Base-by-base conservation (phyloP, 2,888 invertebrate species). In the Parapristionchus giblindavisi region DNA sequence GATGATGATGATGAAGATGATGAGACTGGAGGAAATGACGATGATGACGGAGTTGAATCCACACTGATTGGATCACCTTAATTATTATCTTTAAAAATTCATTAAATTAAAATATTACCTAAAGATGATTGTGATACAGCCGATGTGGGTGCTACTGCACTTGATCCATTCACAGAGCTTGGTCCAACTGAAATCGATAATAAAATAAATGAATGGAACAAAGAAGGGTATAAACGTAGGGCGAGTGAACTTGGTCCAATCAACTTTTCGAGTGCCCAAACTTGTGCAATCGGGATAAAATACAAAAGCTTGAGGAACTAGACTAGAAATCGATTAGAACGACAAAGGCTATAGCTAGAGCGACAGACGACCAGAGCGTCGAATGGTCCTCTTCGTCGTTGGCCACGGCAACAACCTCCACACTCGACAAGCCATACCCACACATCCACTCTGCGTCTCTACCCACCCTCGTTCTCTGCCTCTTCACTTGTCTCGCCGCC, bases 381-480 rank as follows among this genome's bases (percentile, higher is more conserved):
- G 24, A 40, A 43, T 43, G 43, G 48, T 43, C 63, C 36, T 38
- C 61, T 60, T 52, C 52, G 6, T 43, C n/a, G n/a, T n/a, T n/a
- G n/a, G n/a, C n/a, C n/a, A n/a, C n/a, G n/a, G n/a, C n/a, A n/a
- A n/a, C n/a, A n/a, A n/a, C n/a, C n/a, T n/a, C n/a, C n/a, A n/a
- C n/a, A n/a, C n/a, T n/a, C n/a, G n/a, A n/a, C n/a, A n/a, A n/a
- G n/a, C n/a, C n/a, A n/a, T n/a, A n/a, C n/a, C n/a, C n/a, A n/a
- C n/a, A n/a, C n/a, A 40, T 65, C 38, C 40, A 34, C 68, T 52
- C 68, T 68, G 68, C 68, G 68, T 68, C 68, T 68, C 68, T 68
- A 34, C 24, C 52, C 36, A 32, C 36, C 38, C 43, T 36, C n/a
- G n/a, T n/a, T n/a, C n/a, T n/a, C n/a, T n/a, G n/a, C 8, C 63